Evolutionary conservation across 1,140 invertebrate species (phyloP).

Genomic region (Lepidurus packardi): DNA sequence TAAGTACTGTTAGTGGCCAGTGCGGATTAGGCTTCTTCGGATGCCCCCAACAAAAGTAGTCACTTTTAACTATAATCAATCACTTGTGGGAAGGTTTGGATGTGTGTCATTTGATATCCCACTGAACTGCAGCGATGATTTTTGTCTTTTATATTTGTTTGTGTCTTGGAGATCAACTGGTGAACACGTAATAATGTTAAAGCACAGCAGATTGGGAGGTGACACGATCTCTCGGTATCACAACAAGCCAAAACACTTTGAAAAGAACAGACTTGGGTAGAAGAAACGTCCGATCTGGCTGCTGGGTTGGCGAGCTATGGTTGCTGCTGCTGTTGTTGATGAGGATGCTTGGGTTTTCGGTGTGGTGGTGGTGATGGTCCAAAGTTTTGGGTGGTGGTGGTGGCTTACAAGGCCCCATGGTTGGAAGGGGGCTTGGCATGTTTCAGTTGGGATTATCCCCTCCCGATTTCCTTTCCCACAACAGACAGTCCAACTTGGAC

Average conservation of each 20-base stretch:
- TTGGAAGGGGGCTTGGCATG: background rate
- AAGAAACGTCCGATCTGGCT: conserved; percentile 11
- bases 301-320: conserved; percentile 16
- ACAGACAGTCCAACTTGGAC: background rate
- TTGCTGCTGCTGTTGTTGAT: conserved; percentile 7
- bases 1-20: conserved; percentile 12
- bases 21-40: background rate
- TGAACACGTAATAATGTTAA: too few relatives aligned
- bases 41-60: too few relatives aligned
- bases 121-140: too few relatives aligned
- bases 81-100: too few relatives aligned
- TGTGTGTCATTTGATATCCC: too few relatives aligned
- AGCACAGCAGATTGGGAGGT: background rate
- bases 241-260: conserved; percentile 2
- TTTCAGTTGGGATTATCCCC: background rate
- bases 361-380: background rate
- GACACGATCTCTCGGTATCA: background rate
- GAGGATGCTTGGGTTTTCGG: conserved; percentile 10
- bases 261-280: background rate
- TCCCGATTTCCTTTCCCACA: background rate
- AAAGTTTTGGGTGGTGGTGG: background rate
- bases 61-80: too few relatives aligned
- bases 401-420: too few relatives aligned
- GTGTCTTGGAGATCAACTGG: too few relatives aligned
- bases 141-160: too few relatives aligned